These are phyloP conservation scores for Chrysomallon squamiferum DNA, from an alignment of 1,140 invertebrate genomes.

Conservation along the genomic window DNA sequence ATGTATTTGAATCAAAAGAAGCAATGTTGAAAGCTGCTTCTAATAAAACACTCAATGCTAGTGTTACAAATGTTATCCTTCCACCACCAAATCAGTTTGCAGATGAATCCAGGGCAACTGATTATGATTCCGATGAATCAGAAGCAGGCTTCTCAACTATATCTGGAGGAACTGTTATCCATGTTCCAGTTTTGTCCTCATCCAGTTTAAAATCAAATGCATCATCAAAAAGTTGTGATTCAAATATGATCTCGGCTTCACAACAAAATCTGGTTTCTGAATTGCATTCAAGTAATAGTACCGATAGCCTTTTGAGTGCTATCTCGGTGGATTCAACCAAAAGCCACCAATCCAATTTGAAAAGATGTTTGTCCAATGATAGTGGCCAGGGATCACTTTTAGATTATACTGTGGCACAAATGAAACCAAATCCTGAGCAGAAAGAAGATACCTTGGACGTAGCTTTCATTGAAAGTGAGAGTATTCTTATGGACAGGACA, in stretches of 20 bases:
- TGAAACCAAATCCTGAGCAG: background rate
- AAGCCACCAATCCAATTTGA: constrained; percentile 19
- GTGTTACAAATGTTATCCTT: constrained; percentile 15
- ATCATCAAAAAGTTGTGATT: background rate
- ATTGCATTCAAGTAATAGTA: constrained; percentile 41
- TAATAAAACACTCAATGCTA: constrained; percentile 4
- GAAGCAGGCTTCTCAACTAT: constrained; percentile 41
- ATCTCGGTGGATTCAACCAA: constrained; percentile 15
- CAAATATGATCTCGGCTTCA: background rate
- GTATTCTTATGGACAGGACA: background rate
- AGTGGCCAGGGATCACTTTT: constrained; percentile 48
- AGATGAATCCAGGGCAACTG: constrained; percentile 16
- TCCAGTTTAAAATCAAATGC: background rate
- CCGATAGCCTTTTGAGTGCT: constrained; percentile 42
- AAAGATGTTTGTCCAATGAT: constrained; percentile 38
- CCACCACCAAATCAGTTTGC: constrained; percentile 24
- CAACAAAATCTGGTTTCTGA: background rate
- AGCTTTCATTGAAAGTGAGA: constrained; percentile 4
- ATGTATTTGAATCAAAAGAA: no score
- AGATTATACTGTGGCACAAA: constrained; percentile 22
- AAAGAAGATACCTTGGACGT: background rate
- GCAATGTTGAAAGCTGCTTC: background rate
- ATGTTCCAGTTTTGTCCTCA: constrained; percentile 3
- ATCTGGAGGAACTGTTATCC: constrained; percentile 32
- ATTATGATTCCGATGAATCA: constrained; percentile 30